Base-by-base conservation (phyloP, 2,888 invertebrate species). In the Cephus rjabovi region DNA sequence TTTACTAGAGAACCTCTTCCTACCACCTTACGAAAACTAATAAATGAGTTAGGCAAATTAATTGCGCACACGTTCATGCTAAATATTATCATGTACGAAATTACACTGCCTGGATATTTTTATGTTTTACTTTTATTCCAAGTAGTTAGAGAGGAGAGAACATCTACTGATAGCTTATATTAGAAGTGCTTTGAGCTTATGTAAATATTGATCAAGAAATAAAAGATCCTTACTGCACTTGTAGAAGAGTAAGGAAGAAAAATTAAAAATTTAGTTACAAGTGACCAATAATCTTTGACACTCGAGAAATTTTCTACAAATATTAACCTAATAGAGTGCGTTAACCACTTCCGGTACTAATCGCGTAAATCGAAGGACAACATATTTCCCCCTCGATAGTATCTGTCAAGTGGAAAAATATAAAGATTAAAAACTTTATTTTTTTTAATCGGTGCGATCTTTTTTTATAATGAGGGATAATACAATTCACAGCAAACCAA, bases 381-480 rank as follows among this genome's bases (percentile, higher is more conserved):
- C 1, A 23, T 23, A 15, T 9, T 23, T 9, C 9, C 9, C 23
- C 23, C 56, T 23, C 56, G 56, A 56, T 23, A 23, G 56, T 56
- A 56, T 56, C 56, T 56, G 56, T 56, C 56, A 23, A 56, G 56
- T 56, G 23, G 56, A 56, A 56, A 40, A 23, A 23, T 56, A 9
- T 56, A 23, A 56, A 56, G 56, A 56, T 56, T 56, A 56, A 9
- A 23, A 56, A 9, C 56, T 56, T 40, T 23, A 23, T 23, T 56
- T 23, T 23, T 56, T 56, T 23, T 23, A 23, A 76, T 78, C 73
- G 12, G 68, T 68, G 12, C 34, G 40, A 78, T 78, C 37, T 69
- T 75, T 75, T 76, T 76, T 78, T 74, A 78, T 78, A 73, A 75
- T 73, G 15, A 31, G 23, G 23, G 3, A 35, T 37, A 75, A 40